Conservation (phyloP, 1,140 invertebrate genomes). For the Lanistes nyassanus region DNA sequence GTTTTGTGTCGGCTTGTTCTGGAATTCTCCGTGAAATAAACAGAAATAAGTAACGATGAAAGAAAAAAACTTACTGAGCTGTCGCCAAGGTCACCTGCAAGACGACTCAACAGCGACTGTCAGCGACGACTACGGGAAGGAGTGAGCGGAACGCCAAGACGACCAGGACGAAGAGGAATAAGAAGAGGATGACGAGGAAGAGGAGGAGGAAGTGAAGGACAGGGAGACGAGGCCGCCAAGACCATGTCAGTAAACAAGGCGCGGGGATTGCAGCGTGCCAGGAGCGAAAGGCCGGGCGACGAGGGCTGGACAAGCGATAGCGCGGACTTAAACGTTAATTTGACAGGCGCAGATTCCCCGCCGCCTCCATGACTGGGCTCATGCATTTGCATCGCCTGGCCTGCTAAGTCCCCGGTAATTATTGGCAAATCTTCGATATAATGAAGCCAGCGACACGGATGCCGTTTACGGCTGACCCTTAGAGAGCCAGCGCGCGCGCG, state of each 20-base stretch:
- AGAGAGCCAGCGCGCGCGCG: background rate
- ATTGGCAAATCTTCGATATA: conserved; percentile 12
- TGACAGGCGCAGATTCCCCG: conserved; percentile 3
- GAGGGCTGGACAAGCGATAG: background rate
- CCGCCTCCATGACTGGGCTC: background rate
- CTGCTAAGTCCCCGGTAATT: conserved; percentile 7
- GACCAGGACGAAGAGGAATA: no score
- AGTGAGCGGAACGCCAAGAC: no score
- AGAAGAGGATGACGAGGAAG: no score
- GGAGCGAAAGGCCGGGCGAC: background rate
- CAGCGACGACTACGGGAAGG: no score
- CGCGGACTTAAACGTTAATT: conserved; percentile 6
- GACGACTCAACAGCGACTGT: no score
- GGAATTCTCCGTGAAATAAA: no score
- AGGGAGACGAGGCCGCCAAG: background rate
- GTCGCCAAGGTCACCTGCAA: no score
- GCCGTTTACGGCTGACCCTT: background rate
- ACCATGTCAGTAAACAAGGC: background rate
- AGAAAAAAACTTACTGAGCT: no score
- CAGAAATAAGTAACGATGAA: no score
- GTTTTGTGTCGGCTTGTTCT: no score
- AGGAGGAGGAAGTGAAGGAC: no score
- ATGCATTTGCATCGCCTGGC: conserved; percentile 10
- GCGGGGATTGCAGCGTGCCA: background rate
- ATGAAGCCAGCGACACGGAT: conserved; percentile 3